Evolutionary conservation across 2,888 invertebrate genomes (phyloP).

Genomic region (Dynastes grantii): DNA sequence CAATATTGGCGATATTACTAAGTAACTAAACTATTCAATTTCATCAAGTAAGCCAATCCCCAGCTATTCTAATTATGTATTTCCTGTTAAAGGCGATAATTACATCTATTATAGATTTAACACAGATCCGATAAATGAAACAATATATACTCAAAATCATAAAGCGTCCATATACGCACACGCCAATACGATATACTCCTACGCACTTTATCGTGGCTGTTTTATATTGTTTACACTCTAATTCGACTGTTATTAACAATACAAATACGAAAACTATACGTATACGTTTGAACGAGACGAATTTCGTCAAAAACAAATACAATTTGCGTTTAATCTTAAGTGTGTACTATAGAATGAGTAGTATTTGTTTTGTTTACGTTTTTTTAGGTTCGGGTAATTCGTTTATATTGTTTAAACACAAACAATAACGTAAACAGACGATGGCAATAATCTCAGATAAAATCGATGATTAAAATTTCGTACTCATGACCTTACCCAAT

Average conservation of each 20-base stretch:
- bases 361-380: constrained; percentile 5
- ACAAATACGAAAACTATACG: neutral
- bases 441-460: constrained; percentile 19
- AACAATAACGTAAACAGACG: neutral
- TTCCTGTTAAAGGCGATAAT: neutral
- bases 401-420: constrained; percentile 5
- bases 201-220: constrained; percentile 1
- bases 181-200: neutral
- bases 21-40: neutral
- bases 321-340: constrained; percentile 1
- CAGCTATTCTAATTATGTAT: neutral
- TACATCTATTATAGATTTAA: neutral
- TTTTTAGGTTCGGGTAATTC: neutral
- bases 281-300: neutral
- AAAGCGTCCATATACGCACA: neutral
- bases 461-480: constrained; percentile 25
- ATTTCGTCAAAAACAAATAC: neutral
- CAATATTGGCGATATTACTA: neutral
- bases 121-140: neutral
- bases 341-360: neutral
- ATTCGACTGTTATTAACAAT: constrained; percentile 11
- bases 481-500: constrained; percentile 1
- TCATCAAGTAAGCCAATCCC: neutral
- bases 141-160: constrained; percentile 1
- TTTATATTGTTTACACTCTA: constrained; percentile 4